phyloP scores from a whole-genome alignment of 2,888 invertebrate species.

The Chorisops tibialis region DNA sequence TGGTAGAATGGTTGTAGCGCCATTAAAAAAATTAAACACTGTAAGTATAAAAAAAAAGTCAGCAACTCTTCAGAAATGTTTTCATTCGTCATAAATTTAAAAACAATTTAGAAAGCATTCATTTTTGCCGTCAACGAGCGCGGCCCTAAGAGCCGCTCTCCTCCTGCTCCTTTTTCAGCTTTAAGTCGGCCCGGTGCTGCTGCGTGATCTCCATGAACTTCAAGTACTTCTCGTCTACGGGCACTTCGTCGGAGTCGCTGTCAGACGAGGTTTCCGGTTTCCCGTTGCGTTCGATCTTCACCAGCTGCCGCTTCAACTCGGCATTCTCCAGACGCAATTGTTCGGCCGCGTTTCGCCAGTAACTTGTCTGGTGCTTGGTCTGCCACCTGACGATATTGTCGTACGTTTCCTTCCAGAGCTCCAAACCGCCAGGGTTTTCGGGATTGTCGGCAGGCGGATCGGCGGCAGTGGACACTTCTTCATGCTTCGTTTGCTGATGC shows the following conservation, averaged over 20 bases:
- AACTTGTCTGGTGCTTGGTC: conserved; percentile 19
- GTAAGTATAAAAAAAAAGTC: no score
- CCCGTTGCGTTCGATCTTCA: neutral
- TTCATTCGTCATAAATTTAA: no score
- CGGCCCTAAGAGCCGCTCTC: no score
- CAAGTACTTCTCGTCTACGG: conserved; percentile 25
- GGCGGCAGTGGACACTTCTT: neutral
- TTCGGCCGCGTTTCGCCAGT: conserved; percentile 22
- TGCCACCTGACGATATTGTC: conserved; percentile 30
- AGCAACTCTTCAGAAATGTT: no score
- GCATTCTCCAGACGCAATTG: conserved; percentile 24
- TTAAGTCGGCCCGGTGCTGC: conserved; percentile 10
- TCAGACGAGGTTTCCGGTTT: neutral
- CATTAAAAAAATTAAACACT: no score
- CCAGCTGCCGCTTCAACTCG: neutral
- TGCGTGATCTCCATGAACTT: conserved; percentile 26
- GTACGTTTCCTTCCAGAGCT: conserved; percentile 28
- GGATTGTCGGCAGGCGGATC: neutral
- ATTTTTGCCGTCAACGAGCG: no score
- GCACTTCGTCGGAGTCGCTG: neutral
- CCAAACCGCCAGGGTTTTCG: neutral
- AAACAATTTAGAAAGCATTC: no score
- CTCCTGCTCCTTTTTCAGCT: neutral
- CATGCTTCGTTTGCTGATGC: neutral
- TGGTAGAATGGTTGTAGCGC: no score